Percentiles rank a stretch among this genome's conserved stretches.
Conservation (phyloP, 1,140 invertebrate species). For the Drosophila nikananu region DNA sequence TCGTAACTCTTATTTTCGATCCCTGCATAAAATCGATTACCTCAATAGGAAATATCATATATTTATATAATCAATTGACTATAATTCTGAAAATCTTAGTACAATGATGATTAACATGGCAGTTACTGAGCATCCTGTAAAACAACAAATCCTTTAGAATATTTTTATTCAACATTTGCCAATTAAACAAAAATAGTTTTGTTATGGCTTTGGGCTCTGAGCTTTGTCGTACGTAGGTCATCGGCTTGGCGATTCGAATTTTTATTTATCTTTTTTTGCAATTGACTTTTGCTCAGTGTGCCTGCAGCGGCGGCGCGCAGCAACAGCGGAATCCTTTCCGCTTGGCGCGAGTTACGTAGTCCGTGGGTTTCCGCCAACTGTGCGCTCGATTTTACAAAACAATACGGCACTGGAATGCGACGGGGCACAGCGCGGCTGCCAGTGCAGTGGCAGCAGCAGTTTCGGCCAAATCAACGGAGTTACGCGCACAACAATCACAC, state of each 20-base stretch:
- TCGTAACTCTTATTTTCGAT: no score
- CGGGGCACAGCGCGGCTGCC: conserved; percentile 11
- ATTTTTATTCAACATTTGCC: not conserved
- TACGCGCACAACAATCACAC: conserved; percentile 61
- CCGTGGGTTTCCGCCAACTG: conserved; percentile 67
- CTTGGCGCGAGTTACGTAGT: conserved; percentile 41
- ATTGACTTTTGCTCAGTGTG: no score
- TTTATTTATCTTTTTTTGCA: no score
- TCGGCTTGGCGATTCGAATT: no score
- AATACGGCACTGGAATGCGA: conserved; percentile 60
- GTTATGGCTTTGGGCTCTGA: no score
- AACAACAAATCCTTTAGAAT: not conserved
- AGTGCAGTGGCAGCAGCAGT: conserved; percentile 16
- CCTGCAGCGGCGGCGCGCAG: not conserved
- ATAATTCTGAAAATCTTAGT: not conserved
- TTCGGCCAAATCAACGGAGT: conserved; percentile 76
- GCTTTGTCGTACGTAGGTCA: no score
- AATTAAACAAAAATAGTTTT: not conserved
- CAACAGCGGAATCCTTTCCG: conserved; percentile 66
- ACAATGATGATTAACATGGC: not conserved
- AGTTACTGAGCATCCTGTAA: not conserved
- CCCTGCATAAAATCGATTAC: not conserved
- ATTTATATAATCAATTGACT: not conserved
- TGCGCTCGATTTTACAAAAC: conserved; percentile 60
- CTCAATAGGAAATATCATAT: not conserved